Evolutionary conservation across 2,888 invertebrate species (phyloP), one percentile per base, ranked within the genome.

Genomic region (Trichogramma dendrolimi): DNA sequence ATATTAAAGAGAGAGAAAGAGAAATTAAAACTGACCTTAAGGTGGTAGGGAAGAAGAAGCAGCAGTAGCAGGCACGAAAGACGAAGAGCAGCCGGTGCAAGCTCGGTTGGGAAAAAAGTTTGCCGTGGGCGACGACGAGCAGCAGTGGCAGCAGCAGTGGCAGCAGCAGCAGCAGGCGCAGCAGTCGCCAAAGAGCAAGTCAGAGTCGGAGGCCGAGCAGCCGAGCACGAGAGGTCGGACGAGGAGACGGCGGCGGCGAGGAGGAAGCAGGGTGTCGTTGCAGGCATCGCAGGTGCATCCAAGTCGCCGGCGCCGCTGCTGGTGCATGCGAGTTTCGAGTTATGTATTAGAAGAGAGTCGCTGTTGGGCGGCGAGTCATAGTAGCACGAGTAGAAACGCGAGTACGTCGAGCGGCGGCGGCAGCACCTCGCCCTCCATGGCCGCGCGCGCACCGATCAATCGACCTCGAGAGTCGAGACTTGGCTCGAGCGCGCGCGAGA

Each of bases 391-490:
- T 27, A 27, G 27, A 27, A 27, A 27, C 27, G 27, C 27, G 27
- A 27, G 27, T 27, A 27, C 42, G n/a, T 41, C 14, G 39, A n/a
- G 41, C 53, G 10, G 11, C 8, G 42, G 50, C 51, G 46, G 39
- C 57, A 41, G 39, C 50, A 62, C 57, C 60, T 64, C 64, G 58
- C 60, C 62, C 58, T 60, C 61, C 64, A 61, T 55, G 50, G 41
- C 14, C 27, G 14, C 47, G 42, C 39, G n/a, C 51, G 7, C 49
- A n/a, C 5, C 54, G 40, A 49, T 55, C 43, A 44, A 44, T 55
- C 53, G 46, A 43, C 55, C 58, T 68, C 67, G 67, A 65, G 27
- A 27, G 27, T 27, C 27, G 27, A 27, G 27, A 27, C 27, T 27
- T 27, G 27, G 27, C 27, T 27, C 27, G 27, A 27, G 27, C 27